These are phyloP conservation scores for Schrankia costaestrigalis DNA, from an alignment of 2,888 invertebrate species.

Conservation along the genomic window DNA sequence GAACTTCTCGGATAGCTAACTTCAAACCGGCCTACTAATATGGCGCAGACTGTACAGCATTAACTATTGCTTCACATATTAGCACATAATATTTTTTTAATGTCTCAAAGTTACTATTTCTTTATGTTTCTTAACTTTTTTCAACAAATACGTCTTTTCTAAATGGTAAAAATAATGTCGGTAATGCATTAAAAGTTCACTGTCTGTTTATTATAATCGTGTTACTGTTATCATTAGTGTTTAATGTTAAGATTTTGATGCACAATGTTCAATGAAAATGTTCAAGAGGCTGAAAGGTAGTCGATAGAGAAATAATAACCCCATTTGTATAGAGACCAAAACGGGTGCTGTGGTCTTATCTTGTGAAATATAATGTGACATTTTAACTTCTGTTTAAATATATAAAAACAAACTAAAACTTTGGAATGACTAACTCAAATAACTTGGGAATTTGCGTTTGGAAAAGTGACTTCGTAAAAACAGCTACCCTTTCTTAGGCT, in stretches of 20 bases:
- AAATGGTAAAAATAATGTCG: slow-evolving; percentile 46
- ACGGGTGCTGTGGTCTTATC: slow-evolving; percentile 11
- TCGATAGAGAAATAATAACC: slow-evolving; percentile 29
- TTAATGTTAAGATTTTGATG: slow-evolving; percentile 56
- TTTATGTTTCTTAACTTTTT: slow-evolving; percentile 10
- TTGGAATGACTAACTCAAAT: too few relatives aligned
- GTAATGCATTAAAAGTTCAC: slow-evolving; percentile 63
- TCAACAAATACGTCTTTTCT: slow-evolving; percentile 52
- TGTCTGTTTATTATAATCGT: slow-evolving; percentile 64
- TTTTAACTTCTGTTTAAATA: too few relatives aligned
- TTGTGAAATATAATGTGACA: slow-evolving; percentile 21
- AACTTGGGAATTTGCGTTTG: too few relatives aligned
- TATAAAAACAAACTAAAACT: too few relatives aligned
- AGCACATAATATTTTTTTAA: too few relatives aligned
- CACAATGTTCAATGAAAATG: slow-evolving; percentile 64
- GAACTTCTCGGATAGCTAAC: too few relatives aligned
- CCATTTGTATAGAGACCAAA: slow-evolving; percentile 29
- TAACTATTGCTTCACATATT: too few relatives aligned
- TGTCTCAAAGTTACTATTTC: too few relatives aligned
- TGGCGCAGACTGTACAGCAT: too few relatives aligned
- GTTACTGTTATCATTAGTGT: slow-evolving; percentile 64
- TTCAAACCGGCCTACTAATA: too few relatives aligned
- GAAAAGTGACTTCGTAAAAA: too few relatives aligned
- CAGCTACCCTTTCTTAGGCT: too few relatives aligned
- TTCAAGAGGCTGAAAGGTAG: slow-evolving; percentile 34